Evolutionary conservation across 92 coral and sea anemone genomes (phyloP).

Genomic region (Metridium senile): DNA sequence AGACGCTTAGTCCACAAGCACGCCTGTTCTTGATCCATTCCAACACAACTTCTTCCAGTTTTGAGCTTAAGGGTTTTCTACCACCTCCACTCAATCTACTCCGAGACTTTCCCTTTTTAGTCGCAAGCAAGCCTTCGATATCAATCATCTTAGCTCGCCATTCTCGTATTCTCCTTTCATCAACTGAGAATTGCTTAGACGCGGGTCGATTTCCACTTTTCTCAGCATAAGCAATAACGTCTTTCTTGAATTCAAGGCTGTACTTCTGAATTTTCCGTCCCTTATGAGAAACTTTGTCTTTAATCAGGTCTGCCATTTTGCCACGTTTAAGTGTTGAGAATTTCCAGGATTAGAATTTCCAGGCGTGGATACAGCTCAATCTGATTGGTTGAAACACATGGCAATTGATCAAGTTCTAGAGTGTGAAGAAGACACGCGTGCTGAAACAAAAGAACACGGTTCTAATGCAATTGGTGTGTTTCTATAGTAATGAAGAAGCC

Average conservation of each 20-base stretch:
- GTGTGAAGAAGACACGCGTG: constrained; percentile 48
- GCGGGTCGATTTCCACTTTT: constrained; percentile 72
- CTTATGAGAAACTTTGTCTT: constrained; percentile 55
- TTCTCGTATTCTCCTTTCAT: constrained; percentile 69
- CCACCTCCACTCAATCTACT: constrained; percentile 71
- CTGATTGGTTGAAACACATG: background rate
- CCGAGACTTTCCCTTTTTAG: constrained; percentile 61
- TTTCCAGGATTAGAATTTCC: no score
- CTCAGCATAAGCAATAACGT: constrained; percentile 75
- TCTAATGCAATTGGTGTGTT: constrained; percentile 36
- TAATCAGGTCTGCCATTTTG: constrained; percentile 45
- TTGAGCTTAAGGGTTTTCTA: constrained; percentile 56
- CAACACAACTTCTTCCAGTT: constrained; percentile 64
- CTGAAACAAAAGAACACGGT: constrained; percentile 42
- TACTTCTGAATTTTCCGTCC: constrained; percentile 55
- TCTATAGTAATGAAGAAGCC: constrained; percentile 12
- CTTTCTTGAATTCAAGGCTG: constrained; percentile 68
- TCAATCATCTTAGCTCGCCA: constrained; percentile 56
- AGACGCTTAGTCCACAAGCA: constrained; percentile 43
- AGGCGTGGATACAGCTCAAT: background rate
- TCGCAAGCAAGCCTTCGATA: constrained; percentile 59
- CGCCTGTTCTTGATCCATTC: constrained; percentile 73
- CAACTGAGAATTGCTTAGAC: constrained; percentile 60
- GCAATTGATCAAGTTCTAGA: constrained; percentile 57
- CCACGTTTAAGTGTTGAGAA: no score